These are phyloP conservation scores for Phenganax stokvisi DNA, from an alignment of 92 coral and sea anemone species.

Conservation along the genomic window DNA sequence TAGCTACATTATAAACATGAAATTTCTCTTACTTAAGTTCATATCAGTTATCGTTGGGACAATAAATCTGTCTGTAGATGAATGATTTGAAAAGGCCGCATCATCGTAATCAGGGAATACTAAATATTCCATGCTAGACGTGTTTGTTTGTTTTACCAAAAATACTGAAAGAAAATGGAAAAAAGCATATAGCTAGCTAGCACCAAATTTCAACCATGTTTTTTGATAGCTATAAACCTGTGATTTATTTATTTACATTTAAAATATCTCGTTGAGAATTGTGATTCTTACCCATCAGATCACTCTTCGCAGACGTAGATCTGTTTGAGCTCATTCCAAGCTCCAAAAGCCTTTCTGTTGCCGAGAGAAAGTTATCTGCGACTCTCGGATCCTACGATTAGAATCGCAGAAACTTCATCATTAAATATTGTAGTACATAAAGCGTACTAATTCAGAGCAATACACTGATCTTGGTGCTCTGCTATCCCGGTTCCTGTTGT, in stretches of 20 bases:
- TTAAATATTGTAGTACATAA: no score
- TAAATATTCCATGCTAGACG: conserved; percentile 1
- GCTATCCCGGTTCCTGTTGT: not conserved
- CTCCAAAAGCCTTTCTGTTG: conserved; percentile 26
- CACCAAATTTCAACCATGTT: not conserved
- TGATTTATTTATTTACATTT: not conserved
- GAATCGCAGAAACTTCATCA: not conserved
- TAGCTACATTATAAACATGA: not conserved
- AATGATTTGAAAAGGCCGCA: conserved; percentile 4
- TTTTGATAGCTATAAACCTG: not conserved
- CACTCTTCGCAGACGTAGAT: not conserved
- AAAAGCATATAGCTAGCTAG: not conserved
- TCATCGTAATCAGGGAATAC: conserved; percentile 23
- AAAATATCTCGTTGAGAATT: not conserved
- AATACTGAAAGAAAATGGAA: conserved; percentile 10
- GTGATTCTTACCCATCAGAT: conserved; percentile 20
- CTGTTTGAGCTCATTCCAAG: conserved; percentile 20
- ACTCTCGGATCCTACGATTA: conserved; percentile 24
- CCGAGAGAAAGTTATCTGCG: conserved; percentile 38
- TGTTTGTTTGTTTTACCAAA: conserved; percentile 17
- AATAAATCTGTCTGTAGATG: conserved; percentile 14
- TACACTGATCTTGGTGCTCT: not conserved
- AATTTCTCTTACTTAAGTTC: conserved; percentile 7
- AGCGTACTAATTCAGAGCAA: not conserved
- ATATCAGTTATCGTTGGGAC: conserved; percentile 16